Evolutionary conservation across 53 echinoderm and acorn worm species (phyloP).

Genomic region (Pentamera pediparva): DNA sequence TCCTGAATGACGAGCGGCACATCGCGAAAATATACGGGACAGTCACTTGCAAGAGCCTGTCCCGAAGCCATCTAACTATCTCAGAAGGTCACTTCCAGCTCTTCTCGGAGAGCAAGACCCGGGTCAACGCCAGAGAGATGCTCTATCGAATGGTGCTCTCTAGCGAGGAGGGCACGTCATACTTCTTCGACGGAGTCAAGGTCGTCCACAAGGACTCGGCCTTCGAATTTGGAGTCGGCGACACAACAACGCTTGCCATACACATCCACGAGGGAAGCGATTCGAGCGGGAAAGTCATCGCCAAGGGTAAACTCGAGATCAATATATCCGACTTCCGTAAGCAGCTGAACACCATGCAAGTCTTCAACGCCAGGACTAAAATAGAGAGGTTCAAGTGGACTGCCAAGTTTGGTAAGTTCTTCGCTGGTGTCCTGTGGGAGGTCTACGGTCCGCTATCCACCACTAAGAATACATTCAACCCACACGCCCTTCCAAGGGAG

Average conservation of each 20-base stretch:
- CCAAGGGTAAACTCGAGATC: conserved; percentile 43
- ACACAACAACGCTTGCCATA: conserved; percentile 53
- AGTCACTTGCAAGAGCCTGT: conserved; percentile 48
- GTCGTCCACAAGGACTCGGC: conserved; percentile 60
- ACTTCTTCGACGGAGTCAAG: conserved; percentile 49
- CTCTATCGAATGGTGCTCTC: conserved; percentile 59
- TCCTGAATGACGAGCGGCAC: conserved; percentile 47
- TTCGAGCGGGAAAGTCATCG: conserved; percentile 24
- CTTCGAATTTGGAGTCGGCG: conserved; percentile 51
- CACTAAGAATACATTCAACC: conserved; percentile 27
- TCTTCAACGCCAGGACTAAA: conserved; percentile 24
- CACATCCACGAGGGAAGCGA: conserved; percentile 38
- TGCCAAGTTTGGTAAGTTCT: conserved; percentile 59
- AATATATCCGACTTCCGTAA: conserved; percentile 48
- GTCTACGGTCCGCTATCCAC: conserved; percentile 44
- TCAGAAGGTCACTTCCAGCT: conserved; percentile 56
- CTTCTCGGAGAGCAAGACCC: conserved; percentile 44
- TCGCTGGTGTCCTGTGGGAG: conserved; percentile 52
- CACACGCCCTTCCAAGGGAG: conserved; percentile 30
- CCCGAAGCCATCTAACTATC: conserved; percentile 41
- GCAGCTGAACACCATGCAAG: conserved; percentile 51
- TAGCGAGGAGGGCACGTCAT: conserved; percentile 35
- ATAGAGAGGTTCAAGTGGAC: conserved; percentile 48
- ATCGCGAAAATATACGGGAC: conserved; percentile 49
- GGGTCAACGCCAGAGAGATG: conserved; percentile 53